Conservation (phyloP, 1,140 invertebrate genomes). For the Drosophila watanabei region DNA sequence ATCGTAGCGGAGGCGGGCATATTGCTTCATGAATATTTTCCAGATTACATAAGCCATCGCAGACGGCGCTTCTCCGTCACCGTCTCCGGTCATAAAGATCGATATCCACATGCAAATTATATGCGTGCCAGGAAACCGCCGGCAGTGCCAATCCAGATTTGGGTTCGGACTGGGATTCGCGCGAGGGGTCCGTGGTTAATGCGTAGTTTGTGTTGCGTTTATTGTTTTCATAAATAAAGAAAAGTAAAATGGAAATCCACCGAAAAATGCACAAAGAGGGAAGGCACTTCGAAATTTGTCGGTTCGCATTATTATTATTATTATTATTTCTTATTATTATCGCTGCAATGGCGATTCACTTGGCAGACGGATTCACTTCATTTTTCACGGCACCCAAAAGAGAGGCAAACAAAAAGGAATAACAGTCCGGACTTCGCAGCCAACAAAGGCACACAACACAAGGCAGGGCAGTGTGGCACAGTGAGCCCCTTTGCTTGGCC, state of each 20-base stretch:
- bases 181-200: constrained; percentile 41
- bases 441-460: constrained; percentile 52
- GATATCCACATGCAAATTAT: constrained; percentile 81
- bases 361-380: constrained; percentile 80
- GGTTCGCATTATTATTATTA: constrained; percentile 76
- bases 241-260: constrained; percentile 25
- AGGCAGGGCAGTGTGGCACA: constrained; percentile 43
- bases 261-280: background rate
- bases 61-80: constrained; percentile 17
- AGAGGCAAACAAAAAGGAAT: constrained; percentile 9
- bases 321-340: constrained; percentile 65
- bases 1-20: constrained; percentile 71
- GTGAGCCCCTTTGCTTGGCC: constrained; percentile 10
- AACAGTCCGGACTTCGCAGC: constrained; percentile 22
- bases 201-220: constrained; percentile 80
- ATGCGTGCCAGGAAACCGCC: constrained; percentile 79
- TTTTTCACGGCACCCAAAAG: constrained; percentile 64
- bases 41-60: constrained; percentile 85
- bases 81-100: constrained; percentile 39
- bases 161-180: background rate
- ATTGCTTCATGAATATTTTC: constrained; percentile 85
- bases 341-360: constrained; percentile 64
- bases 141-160: constrained; percentile 39
- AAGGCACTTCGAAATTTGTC: constrained; percentile 69
- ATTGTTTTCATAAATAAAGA: constrained; percentile 82